A percentile compares a stretch with the other conserved stretches of the same genome.
phyloP scores from a whole-genome alignment of 1,140 invertebrate genomes.

The Meloidogyne hapla region DNA sequence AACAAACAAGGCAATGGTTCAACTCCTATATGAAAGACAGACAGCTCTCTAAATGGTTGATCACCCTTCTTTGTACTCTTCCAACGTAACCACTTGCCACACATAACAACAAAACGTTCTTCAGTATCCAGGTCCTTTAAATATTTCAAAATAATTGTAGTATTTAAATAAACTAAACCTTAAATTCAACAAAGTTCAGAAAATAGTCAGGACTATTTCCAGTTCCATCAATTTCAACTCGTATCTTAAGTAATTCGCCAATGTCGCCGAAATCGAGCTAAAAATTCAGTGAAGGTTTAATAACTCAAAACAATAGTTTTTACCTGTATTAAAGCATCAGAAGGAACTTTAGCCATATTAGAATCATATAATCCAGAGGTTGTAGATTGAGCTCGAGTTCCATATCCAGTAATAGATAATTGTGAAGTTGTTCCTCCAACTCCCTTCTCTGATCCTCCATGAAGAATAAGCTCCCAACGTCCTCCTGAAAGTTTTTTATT shows the following conservation, averaged over 20 bases:
- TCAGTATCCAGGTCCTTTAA: slow-evolving; percentile 49
- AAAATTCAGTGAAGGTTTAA: neutral
- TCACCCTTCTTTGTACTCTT: slow-evolving; percentile 43
- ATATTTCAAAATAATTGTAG: neutral
- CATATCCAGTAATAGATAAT: slow-evolving; percentile 41
- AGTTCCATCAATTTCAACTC: slow-evolving; percentile 46
- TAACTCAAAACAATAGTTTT: neutral
- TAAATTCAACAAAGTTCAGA: slow-evolving; percentile 34
- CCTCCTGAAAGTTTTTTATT: slow-evolving; percentile 17
- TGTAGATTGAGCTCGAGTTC: slow-evolving; percentile 34
- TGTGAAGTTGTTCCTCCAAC: slow-evolving; percentile 53
- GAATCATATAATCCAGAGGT: slow-evolving; percentile 42
- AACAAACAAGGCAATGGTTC: slow-evolving; percentile 44
- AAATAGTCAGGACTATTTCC: slow-evolving; percentile 47
- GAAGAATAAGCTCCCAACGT: slow-evolving; percentile 48
- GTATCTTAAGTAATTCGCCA: slow-evolving; percentile 49
- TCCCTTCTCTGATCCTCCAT: slow-evolving; percentile 30
- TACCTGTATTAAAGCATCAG: slow-evolving; percentile 43
- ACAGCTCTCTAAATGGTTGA: slow-evolving; percentile 48
- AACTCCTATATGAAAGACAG: slow-evolving; percentile 47
- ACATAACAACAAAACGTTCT: slow-evolving; percentile 46
- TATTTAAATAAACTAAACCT: neutral
- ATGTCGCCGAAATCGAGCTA: slow-evolving; percentile 48
- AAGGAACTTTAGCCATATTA: slow-evolving; percentile 41
- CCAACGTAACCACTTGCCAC: slow-evolving; percentile 49